A percentile compares a stretch with the other conserved stretches of the same genome.
Conservation (phyloP, 2,113 vertebrate species). For the Neomonachus schauinslandi region DNA sequence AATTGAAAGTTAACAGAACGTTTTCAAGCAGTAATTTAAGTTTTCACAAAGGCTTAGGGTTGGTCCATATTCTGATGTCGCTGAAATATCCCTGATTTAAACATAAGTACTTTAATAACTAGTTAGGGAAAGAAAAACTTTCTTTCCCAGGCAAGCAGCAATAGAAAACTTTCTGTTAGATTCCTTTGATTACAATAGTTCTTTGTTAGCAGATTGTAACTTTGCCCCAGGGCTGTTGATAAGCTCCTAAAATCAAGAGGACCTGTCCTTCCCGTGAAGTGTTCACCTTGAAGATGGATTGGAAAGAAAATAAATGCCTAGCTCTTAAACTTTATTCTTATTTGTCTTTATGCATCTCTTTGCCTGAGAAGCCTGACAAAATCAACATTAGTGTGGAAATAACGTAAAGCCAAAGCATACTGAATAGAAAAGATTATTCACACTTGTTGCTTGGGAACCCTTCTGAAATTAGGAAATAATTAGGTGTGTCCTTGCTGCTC, state of each 20-base stretch:
- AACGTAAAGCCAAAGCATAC: not conserved
- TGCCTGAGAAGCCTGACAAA: conserved; percentile 23
- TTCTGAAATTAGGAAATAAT: conserved; percentile 50
- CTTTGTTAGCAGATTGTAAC: conserved; percentile 77
- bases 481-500: not conserved
- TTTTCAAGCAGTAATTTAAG: conserved; percentile 71
- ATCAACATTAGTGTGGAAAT: conserved; percentile 50
- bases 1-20: conserved; percentile 66
- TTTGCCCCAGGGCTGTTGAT: conserved; percentile 77
- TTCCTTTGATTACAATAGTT: conserved; percentile 73
- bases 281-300: conserved; percentile 57
- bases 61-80: conserved; percentile 71
- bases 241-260: conserved; percentile 74
- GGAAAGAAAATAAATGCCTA: conserved; percentile 72
- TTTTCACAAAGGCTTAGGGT: conserved; percentile 76
- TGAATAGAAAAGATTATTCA: conserved; percentile 39
- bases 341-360: conserved; percentile 46
- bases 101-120: conserved; percentile 78
- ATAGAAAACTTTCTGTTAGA: conserved; percentile 67
- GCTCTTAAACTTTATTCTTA: conserved; percentile 44
- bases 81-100: conserved; percentile 74
- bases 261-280: conserved; percentile 48
- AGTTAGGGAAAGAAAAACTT: conserved; percentile 77
- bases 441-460: conserved; percentile 49
- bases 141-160: conserved; percentile 76